These are phyloP conservation scores for Aythya baeri DNA, from an alignment of 2,113 vertebrate species.

Conservation along the genomic window DNA sequence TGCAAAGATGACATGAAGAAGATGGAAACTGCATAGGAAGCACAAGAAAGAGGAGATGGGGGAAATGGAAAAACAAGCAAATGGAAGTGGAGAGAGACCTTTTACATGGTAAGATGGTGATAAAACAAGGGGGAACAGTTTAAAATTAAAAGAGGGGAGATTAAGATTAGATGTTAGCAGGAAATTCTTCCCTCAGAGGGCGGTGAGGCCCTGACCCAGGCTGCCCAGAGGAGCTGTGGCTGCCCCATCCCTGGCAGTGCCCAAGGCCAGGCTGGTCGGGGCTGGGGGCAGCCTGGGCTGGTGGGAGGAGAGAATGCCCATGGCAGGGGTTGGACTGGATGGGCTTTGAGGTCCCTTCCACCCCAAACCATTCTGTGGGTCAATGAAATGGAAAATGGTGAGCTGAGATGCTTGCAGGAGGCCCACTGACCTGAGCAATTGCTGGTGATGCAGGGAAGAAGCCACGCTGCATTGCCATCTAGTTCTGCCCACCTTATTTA, in stretches of 20 bases:
- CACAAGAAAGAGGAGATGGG: background rate
- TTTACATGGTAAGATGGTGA: background rate
- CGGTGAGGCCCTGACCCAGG: background rate
- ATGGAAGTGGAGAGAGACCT: background rate
- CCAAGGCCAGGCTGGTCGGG: background rate
- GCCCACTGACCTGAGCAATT: background rate
- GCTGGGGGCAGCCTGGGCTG: background rate
- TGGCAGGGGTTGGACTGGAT: background rate
- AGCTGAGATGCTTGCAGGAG: background rate
- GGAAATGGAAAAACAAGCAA: background rate
- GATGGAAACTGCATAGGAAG: background rate
- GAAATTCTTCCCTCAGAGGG: background rate
- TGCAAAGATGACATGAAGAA: background rate
- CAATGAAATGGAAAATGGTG: background rate
- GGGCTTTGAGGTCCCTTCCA: background rate
- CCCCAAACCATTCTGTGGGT: background rate
- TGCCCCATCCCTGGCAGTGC: background rate
- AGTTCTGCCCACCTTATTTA: background rate
- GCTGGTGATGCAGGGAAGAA: background rate
- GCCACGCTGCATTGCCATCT: background rate
- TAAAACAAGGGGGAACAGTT: too few relatives aligned
- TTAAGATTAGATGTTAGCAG: too few relatives aligned
- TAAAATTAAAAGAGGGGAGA: too few relatives aligned
- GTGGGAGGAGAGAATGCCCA: background rate
- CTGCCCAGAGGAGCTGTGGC: background rate